Percentiles rank a stretch among this genome's conserved stretches.
phyloP scores from a whole-genome alignment of 1,140 invertebrate genomes.

The Phymorhynchus buccinoides region DNA sequence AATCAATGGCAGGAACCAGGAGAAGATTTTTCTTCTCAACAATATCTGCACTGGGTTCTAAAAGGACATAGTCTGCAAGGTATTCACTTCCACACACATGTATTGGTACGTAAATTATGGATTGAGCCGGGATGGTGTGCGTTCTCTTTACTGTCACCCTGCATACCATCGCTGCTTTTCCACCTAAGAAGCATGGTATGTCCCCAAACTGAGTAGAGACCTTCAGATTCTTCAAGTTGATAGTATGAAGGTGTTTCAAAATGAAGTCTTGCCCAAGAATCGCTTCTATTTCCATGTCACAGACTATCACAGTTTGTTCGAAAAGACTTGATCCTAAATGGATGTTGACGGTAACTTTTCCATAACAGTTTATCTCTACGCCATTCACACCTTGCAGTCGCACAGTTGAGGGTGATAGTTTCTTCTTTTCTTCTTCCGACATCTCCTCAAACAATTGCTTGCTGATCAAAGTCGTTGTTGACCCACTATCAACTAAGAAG shows the following conservation, averaged over 20 bases:
- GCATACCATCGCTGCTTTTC: conserved; percentile 42
- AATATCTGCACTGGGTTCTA: conserved; percentile 17
- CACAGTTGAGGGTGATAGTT: neutral
- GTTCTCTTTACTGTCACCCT: conserved; percentile 15
- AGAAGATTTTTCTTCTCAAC: neutral
- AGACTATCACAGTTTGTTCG: conserved; percentile 7
- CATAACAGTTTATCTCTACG: neutral
- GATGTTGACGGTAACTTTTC: neutral
- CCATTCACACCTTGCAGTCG: conserved; percentile 20
- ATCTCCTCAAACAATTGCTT: conserved; percentile 20
- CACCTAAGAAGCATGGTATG: conserved; percentile 36
- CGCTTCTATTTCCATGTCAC: conserved; percentile 2
- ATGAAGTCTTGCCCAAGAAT: conserved; percentile 38
- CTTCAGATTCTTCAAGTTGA: conserved; percentile 8
- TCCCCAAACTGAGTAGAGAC: neutral
- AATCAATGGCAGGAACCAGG: conserved; percentile 17
- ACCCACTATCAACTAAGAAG: conserved; percentile 30
- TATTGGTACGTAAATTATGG: conserved; percentile 19
- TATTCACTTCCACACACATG: conserved; percentile 27
- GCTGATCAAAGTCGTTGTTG: conserved; percentile 27
- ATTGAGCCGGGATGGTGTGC: conserved; percentile 32
- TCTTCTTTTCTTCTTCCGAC: neutral
- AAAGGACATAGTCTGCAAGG: conserved; percentile 14
- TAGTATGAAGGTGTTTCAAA: conserved; percentile 5
- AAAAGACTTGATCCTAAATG: neutral